Evolutionary conservation across 2,797 vertebrate genomes (phyloP), one percentile per base, ranked within the genome.

Genomic region (Lithobates sylvaticus): DNA sequence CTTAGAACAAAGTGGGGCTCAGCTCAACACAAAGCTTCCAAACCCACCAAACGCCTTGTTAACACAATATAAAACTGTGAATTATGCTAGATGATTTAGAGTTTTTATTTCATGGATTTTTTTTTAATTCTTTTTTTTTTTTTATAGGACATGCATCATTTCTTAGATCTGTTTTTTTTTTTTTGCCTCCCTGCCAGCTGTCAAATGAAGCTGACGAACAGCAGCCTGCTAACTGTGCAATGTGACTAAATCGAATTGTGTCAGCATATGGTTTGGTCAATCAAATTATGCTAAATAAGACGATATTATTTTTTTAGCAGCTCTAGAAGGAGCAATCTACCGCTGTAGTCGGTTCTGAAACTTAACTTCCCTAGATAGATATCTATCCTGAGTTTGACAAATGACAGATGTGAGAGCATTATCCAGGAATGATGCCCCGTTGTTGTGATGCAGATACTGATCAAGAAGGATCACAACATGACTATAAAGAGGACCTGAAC

Each of bases 211-310:
- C 81, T 76, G 81, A 84, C 58, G 84, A 79, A 79, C 81, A 84
- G 23, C 86, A 80, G 86, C 86, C 71, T 75, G 76, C 27, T 32
- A 32, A 26, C 23, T 23, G 36, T 67, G 75, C 65, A n/a, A 69
- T 74, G 75, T 42, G 76, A 80, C 76, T 70, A 71, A 84, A 80
- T 73, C 74, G 16, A 76, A 80, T 87, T 84, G 71, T 74, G 69
- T 80, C 76, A 84, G 65, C 86, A 87, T 87, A 87, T 87, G 86
- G 86, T 87, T 80, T 80, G 86, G 86, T 87, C 86, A 84, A 87
- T 87, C 86, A 87, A 76, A 84, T 87, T 87, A 84, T 87, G 86
- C 86, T 75, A 87, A 84, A 87, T 79, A 80, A 75, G 81, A 80
- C 86, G 58, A 78, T 87, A 80, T 84, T 84, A 69, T 64, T 47